Evolutionary conservation across 2,113 vertebrate genomes (phyloP).

Genomic region (Electrona antarctica): DNA sequence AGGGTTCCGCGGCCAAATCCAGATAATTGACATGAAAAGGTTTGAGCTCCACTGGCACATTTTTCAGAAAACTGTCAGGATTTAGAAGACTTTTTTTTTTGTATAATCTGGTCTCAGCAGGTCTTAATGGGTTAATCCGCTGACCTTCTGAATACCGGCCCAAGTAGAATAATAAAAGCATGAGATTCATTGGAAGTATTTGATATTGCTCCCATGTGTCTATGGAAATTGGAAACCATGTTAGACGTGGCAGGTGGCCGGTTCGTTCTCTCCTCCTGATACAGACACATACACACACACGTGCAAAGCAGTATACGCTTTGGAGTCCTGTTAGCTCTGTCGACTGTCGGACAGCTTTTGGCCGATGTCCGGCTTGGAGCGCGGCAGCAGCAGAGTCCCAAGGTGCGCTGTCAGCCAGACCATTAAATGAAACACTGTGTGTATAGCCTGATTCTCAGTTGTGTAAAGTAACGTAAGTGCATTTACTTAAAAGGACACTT

Average conservation of each 20-base stretch:
- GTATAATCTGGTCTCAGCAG: no score
- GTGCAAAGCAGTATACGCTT: slow-evolving; percentile 28
- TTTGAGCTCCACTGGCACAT: no score
- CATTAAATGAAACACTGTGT: background rate
- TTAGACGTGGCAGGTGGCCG: slow-evolving; percentile 22
- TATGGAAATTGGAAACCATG: slow-evolving; percentile 70
- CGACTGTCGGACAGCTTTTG: slow-evolving; percentile 15
- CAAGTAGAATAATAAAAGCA: no score
- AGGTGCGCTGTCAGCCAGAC: background rate
- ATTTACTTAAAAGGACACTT: no score
- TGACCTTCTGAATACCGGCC: no score
- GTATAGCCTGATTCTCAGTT: background rate
- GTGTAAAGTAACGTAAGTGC: no score
- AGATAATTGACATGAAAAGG: no score
- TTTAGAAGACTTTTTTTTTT: no score
- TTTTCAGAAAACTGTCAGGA: no score
- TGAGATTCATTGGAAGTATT: background rate
- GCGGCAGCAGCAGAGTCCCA: background rate
- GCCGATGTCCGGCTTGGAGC: slow-evolving; percentile 17
- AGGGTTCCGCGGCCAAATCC: no score
- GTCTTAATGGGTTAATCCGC: no score
- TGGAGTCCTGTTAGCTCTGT: slow-evolving; percentile 16
- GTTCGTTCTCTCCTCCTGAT: slow-evolving; percentile 27
- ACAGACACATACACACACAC: slow-evolving; percentile 1
- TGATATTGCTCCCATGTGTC: slow-evolving; percentile 45